Base-by-base conservation (phyloP, 30 jellyfish, hydroid and myxozoan species). In the Chrysaora quinquecirrha region DNA sequence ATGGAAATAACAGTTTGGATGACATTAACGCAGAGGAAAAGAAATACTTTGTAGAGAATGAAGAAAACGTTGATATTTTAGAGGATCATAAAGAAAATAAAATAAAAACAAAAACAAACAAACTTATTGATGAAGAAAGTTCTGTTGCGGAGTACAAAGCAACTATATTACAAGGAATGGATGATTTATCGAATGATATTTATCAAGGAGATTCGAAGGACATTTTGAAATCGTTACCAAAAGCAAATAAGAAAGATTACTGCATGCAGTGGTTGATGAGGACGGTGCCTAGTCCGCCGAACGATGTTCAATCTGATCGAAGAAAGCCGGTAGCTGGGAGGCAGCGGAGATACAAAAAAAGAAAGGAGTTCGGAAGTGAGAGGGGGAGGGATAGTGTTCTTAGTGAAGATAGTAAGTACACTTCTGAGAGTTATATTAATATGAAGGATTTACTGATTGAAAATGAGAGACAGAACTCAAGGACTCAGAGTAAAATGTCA, bases 181-280 rank as follows among this genome's bases (percentile, higher is more conserved):
- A 52, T 2, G 68, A 52, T 16, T 7, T 25, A 52, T 52, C 68
- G 29, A 25, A 2, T 9, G 68, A 3, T 25, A 25, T 52, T 7
- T 74, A 67, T 16, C 76, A 24, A 16, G 61, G 66, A 31, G 75
- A 69, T 21, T 14, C 72, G 4, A 74, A 31, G 20, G 19, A n/a
- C 25, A n/a, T 48, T 0, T 34, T 82, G 61, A 69, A 21, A 14
- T 22, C 83, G 10, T 38, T 82, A n/a, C 92, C 92, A 28, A 30
- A 58, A 48, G 82, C 85, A 16, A 76, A 82, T 49, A 82, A 70
- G 29, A 74, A 32, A 23, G 80, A 82, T n/a, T 82, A 67, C 22
- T 67, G 85, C 34, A 49, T 33, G 60, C 92, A 82, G 33, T 82
- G 92, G 92, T 61, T 82, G 0, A 56, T 82, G 80, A 69, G 52